These are phyloP conservation scores for Poeciliopsis presidionis DNA, from an alignment of 2,797 vertebrate genomes.

Conservation along the genomic window DNA sequence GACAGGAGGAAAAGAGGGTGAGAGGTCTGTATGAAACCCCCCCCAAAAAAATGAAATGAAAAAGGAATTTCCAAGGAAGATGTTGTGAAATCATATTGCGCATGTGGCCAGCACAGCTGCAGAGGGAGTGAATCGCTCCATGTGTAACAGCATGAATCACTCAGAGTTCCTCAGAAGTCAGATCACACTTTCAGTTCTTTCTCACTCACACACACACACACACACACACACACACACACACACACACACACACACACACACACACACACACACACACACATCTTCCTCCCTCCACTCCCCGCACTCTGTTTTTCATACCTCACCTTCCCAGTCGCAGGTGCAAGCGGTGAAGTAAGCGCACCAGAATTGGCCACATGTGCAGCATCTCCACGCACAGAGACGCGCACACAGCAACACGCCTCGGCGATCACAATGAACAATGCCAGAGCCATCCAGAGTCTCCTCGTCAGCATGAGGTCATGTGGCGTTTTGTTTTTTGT, in stretches of 20 bases:
- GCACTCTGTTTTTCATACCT: conserved; percentile 58
- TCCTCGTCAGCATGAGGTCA: conserved; percentile 76
- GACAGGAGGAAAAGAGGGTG: conserved; percentile 51
- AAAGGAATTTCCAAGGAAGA: conserved; percentile 78
- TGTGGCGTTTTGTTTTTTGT: conserved; percentile 52
- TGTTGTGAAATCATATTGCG: conserved; percentile 81
- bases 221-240: not conserved
- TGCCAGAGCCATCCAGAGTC: conserved; percentile 61
- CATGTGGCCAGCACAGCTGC: conserved; percentile 81
- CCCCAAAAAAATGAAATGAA: conserved; percentile 25
- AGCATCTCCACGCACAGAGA: conserved; percentile 26
- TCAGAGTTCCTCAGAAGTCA: conserved; percentile 74
- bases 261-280: conserved; percentile 3
- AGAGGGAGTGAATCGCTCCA: conserved; percentile 67
- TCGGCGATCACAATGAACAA: conserved; percentile 72
- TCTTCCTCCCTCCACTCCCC: conserved; percentile 17
- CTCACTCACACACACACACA: conserved; percentile 3
- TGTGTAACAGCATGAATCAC: conserved; percentile 80
- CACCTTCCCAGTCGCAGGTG: conserved; percentile 66
- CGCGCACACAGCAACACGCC: conserved; percentile 30
- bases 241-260: conserved; percentile 3
- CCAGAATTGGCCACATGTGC: conserved; percentile 62
- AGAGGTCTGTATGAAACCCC: conserved; percentile 44
- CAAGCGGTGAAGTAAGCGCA: conserved; percentile 62
- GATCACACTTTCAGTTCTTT: conserved; percentile 62